Evolutionary conservation across 2,797 vertebrate genomes (phyloP), one percentile per base, ranked within the genome.

Genomic region (Mormyrus proboscirostris): DNA sequence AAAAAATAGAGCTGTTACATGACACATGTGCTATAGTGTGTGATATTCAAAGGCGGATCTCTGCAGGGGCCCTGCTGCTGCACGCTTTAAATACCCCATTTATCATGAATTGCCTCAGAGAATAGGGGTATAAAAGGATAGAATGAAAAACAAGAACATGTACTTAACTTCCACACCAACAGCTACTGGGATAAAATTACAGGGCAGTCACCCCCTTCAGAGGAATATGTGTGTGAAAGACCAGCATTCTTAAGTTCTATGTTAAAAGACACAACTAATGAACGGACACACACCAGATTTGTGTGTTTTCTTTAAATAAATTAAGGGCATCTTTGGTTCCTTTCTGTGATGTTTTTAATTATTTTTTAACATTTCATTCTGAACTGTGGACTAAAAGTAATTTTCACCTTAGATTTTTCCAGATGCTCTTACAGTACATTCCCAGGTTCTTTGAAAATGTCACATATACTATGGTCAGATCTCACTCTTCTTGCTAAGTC

Each of bases 51-150:
- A 79, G 33, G 73, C 38, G 47, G 76, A 82, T n/a, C 76, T 82
- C 76, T 3, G 76, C 76, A 82, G 76, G 38, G 41, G 16, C 16
- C 14, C 19, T 82, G 2, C 41, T 47, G 38, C 4, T 82, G 41
- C 6, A 82, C 19, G 41, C 76, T 38, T 38, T 47, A 82, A 82
- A 82, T 47, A 82, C 47, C 76, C 38, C 41, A 82, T 82, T 22
- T 82, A 82, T 82, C 41, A 47, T 82, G 76, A 82, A 82, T 82
- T 5, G 76, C 76, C 76, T 82, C 38, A 82, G 38, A 82, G 76
- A 82, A 82, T 47, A 82, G 76, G 8, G 38, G 41, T 47, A 82
- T 38, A 47, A 82, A 82, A n/a, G 41, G 76, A 82, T n/a, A 22
- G 38, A 47, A 82, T 44, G 76, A 82, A 82, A 82, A 82, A 73